A percentile compares a stretch with the other conserved stretches of the same genome.
These are phyloP conservation scores for Apantesis nais DNA, from an alignment of 2,888 invertebrate genomes.

Conservation along the genomic window DNA sequence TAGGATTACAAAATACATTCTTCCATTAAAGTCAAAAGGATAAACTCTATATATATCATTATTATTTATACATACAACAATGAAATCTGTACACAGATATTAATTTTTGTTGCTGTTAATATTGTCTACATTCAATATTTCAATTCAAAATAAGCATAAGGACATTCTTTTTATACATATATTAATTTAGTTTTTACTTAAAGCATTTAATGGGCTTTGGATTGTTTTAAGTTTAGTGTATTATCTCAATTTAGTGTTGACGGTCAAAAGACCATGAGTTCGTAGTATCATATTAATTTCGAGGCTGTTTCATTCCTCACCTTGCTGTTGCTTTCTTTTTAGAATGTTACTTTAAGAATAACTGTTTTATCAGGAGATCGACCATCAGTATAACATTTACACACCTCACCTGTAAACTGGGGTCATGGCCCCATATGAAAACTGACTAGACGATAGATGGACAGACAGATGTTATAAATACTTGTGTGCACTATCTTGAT, in stretches of 20 bases:
- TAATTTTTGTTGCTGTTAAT: too few species aligned
- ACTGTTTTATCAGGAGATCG: too few species aligned
- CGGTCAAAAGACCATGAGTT: background rate
- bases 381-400: background rate
- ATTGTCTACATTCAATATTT: background rate
- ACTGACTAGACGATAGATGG: too few species aligned
- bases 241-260: background rate
- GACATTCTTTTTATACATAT: background rate
- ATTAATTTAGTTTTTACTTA: background rate
- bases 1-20: background rate
- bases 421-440: too few species aligned
- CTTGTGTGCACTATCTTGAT: background rate
- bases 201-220: slow-evolving; percentile 9
- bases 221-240: background rate
- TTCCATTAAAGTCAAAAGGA: background rate
- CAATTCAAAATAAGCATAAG: background rate
- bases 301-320: background rate
- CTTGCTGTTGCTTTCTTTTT: background rate
- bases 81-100: too few species aligned
- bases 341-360: background rate
- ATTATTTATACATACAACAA: too few species aligned
- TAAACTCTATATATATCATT: too few species aligned
- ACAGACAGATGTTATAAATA: too few species aligned
- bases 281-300: background rate
- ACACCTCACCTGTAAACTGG: background rate